phyloP scores from a whole-genome alignment of 2,797 vertebrate species.

The Adelosebastes latens region DNA sequence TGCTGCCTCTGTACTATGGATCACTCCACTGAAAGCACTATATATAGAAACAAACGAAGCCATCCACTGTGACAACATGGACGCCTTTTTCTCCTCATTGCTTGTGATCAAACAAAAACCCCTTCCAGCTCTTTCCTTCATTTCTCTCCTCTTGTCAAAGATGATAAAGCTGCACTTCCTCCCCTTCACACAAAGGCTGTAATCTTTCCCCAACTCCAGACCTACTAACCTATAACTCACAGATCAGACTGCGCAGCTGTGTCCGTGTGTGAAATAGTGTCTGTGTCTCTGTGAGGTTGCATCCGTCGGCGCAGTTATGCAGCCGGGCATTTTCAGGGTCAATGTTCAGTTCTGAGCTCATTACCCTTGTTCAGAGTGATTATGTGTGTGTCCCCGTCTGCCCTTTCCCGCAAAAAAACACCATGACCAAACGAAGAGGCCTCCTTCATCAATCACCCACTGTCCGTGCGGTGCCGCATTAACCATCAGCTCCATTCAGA shows the following conservation, averaged over 20 bases:
- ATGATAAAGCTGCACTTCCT: slow-evolving; percentile 18
- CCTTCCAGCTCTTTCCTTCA: not conserved
- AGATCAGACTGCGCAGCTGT: slow-evolving; percentile 32
- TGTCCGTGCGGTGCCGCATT: slow-evolving; percentile 3
- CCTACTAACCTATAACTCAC: slow-evolving; percentile 49
- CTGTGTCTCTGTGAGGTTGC: slow-evolving; percentile 9
- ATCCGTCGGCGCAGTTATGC: slow-evolving; percentile 18
- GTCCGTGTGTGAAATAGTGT: slow-evolving; percentile 30
- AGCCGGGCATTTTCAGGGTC: slow-evolving; percentile 49
- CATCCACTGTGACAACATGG: not conserved
- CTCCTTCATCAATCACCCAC: slow-evolving; percentile 65
- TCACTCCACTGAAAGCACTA: slow-evolving; percentile 2
- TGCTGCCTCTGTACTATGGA: not conserved
- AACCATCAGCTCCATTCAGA: slow-evolving; percentile 26
- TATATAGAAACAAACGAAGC: not conserved
- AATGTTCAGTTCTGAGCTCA: slow-evolving; percentile 52
- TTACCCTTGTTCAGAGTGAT: slow-evolving; percentile 42
- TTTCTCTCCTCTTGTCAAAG: slow-evolving; percentile 16
- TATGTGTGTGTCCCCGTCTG: slow-evolving; percentile 12
- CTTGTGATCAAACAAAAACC: slow-evolving; percentile 21
- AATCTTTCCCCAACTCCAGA: slow-evolving; percentile 30
- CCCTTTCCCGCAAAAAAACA: slow-evolving; percentile 33
- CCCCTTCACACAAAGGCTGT: slow-evolving; percentile 6
- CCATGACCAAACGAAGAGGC: slow-evolving; percentile 55
- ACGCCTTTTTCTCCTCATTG: slow-evolving; percentile 1